A percentile compares a stretch with the other conserved stretches of the same genome.
Conservation (phyloP, 2,113 vertebrate species). For the Nesogale talazaci region DNA sequence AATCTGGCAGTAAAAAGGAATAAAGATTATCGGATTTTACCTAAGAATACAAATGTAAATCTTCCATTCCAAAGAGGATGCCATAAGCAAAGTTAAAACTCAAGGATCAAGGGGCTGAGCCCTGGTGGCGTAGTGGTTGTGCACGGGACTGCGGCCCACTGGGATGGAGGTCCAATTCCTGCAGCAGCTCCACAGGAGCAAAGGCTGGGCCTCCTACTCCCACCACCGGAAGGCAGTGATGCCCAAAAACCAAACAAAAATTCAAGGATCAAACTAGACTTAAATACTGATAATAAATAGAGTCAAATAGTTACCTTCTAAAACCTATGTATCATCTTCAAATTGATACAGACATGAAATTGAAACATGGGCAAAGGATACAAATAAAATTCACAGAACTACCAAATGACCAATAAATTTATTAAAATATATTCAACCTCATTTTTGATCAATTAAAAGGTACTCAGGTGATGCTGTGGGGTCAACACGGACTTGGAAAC, state of each 20-base stretch:
- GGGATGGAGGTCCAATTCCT: too few relatives aligned
- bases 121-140: too few relatives aligned
- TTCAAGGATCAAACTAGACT: neutral
- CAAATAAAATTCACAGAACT: slow-evolving; percentile 14
- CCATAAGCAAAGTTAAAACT: slow-evolving; percentile 41
- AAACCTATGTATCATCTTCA: slow-evolving; percentile 27
- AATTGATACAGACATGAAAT: slow-evolving; percentile 3
- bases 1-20: slow-evolving; percentile 16
- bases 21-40: neutral
- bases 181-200: too few relatives aligned
- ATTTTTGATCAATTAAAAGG: neutral
- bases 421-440: neutral
- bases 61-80: slow-evolving; percentile 10
- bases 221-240: too few relatives aligned
- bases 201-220: too few relatives aligned
- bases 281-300: neutral
- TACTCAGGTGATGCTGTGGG: too few relatives aligned
- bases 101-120: too few relatives aligned
- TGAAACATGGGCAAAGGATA: slow-evolving; percentile 7
- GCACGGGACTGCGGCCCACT: too few relatives aligned
- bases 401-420: neutral
- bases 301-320: slow-evolving; percentile 23
- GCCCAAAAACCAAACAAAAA: too few relatives aligned
- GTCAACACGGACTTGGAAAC: too few relatives aligned
- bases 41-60: neutral